Evolutionary conservation across 2,888 invertebrate genomes (phyloP), one percentile per base, ranked within the genome.

Genomic region (Drosophila aldrichi): DNA sequence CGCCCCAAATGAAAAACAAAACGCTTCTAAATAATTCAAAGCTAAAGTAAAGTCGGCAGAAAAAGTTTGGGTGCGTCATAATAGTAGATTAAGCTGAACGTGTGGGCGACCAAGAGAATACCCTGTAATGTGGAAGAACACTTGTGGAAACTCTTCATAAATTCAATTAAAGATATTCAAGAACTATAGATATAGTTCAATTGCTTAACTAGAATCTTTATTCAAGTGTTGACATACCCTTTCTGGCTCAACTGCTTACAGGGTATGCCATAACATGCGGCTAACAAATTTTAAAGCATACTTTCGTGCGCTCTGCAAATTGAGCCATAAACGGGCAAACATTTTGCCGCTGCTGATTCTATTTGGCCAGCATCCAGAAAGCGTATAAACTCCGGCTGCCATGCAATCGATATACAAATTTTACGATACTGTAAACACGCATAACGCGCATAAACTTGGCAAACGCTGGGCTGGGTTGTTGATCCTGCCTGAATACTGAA

Each of bases 381-480:
- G 56, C 56, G 56, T 70, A 55, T 65, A 10, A 49, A 51, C 70
- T 49, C 38, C 20, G 61, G 51, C 38, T 62, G 20, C 32, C 58
- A 25, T 56, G 79, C 76, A 82, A 88, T 90, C 87, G 88, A 88
- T 90, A 82, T 57, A 73, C 73, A 74, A 89, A 87, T 89, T 88
- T 90, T 78, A 88, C 81, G 88, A 88, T 83, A 73, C 78, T 79
- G 89, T 87, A 85, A 88, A 88, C 90, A 90, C 79, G 88, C 79
- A 81, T 82, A 81, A 88, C 77, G 74, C 70, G 75, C 82, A 79
- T 81, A 75, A 89, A 81, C 58, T 77, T 79, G 65, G 62, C 20
- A 8, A 10, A 65, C 36, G 54, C 22, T n/a, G 34, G 49, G 29
- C n/a, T n/a, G n/a, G n/a, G n/a, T n/a, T n/a, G 72, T 16, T 14